A percentile compares a stretch with the other conserved stretches of the same genome.
Evolutionary conservation across 2,113 vertebrate species (phyloP).

Genomic region (Baryphthengus martii): DNA sequence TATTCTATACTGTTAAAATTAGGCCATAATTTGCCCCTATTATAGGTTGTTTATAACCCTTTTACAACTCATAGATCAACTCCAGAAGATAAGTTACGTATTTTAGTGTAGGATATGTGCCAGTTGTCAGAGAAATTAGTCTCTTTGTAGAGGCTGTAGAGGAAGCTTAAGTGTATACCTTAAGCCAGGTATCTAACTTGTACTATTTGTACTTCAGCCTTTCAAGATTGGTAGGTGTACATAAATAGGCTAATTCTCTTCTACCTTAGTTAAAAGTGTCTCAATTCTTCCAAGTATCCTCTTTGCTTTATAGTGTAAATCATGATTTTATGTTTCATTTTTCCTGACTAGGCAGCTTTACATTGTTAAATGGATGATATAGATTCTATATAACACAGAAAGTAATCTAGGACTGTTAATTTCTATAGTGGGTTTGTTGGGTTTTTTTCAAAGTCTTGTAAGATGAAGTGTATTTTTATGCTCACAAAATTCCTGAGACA

Average conservation of each 20-base stretch:
- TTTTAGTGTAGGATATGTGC: neutral
- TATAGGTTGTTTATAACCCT: neutral
- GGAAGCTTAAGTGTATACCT: neutral
- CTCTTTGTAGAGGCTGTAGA: neutral
- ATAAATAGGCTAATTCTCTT: neutral
- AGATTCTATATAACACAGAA: slow-evolving; percentile 12
- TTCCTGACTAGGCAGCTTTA: neutral
- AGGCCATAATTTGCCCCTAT: neutral
- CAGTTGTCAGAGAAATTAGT: neutral
- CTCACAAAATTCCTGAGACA: neutral
- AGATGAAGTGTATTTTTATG: neutral
- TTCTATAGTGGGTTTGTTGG: neutral
- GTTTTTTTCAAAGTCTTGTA: neutral
- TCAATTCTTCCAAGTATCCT: neutral
- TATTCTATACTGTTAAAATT: neutral
- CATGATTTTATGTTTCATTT: neutral
- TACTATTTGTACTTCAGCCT: neutral
- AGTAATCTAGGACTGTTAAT: slow-evolving; percentile 9
- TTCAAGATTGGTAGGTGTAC: neutral
- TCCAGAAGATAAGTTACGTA: neutral
- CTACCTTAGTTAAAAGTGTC: neutral
- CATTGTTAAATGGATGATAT: slow-evolving; percentile 7
- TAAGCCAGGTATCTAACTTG: neutral
- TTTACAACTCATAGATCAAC: neutral
- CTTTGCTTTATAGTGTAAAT: neutral